Evolutionary conservation across 1,140 invertebrate genomes (phyloP), one percentile per base, ranked within the genome.

Genomic region (Diabrotica virgifera): DNA sequence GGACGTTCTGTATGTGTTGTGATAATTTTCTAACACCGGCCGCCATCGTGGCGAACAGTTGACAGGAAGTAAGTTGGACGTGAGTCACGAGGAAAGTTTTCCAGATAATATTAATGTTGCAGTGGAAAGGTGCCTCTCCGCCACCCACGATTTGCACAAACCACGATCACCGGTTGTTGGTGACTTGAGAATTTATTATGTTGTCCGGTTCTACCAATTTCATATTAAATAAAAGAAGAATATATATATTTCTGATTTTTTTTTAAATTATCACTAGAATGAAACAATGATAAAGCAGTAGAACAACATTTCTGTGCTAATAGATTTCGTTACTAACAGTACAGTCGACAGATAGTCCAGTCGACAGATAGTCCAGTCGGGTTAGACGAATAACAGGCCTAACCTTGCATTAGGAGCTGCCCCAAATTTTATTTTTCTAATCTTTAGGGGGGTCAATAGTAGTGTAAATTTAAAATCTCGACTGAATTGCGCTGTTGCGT

Each of bases 1-100:
- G 58, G 36, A 35, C 36, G 55, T 57, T 36, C 58, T 36, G 36
- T 37, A 59, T 51, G 46, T 59, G 58, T 59, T 59, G 58, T 40
- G 37, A 59, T 59, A 59, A 59, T 51, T 59, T 51, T 37, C 40
- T 46, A 46, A n/a, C 8, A 24, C 24, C 24, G 24, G 13, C n/a
- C 36, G 24, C 11, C 24, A 13, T 38, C 38, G 12, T 36, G 36
- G 55, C 12, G 55, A 37, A 46, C 37, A 37, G 55, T 37, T 57
- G 55, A 36, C 6, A 53, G 52, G 52, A 46, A 53, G 52, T 24
- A 53, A 24, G 52, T 53, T 53, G n/a, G n/a, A 53, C n/a, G 14
- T 53, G 52, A 53, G 52, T 13, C 52, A 53, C 52, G n/a, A 24
- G 7, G 52, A 53, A 12, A 53, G 40, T 46, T 46, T 46, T 46